Percentiles rank a stretch among this genome's conserved stretches.
Conservation (phyloP, 2,113 vertebrate species). For the Progne subis region DNA sequence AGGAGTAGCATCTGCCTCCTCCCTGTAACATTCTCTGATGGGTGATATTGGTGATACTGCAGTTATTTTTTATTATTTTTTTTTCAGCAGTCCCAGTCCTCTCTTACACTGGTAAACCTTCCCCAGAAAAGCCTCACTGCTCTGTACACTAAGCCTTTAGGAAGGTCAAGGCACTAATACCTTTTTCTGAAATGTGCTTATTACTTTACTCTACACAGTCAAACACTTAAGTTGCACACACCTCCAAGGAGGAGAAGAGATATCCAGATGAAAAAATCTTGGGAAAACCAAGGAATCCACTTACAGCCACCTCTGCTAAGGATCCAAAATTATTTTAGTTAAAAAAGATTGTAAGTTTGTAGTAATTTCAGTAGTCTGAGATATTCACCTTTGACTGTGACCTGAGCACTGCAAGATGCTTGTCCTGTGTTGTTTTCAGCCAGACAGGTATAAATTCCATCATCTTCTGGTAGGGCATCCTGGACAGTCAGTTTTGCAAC, state of each 20-base stretch:
- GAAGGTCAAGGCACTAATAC: not conserved
- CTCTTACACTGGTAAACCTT: not conserved
- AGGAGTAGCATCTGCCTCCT: not conserved
- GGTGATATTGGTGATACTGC: not conserved
- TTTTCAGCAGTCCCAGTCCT: not conserved
- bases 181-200: not conserved
- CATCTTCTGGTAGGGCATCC: constrained; percentile 79
- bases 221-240: not conserved
- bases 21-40: not conserved
- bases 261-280: not conserved
- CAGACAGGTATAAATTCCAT: constrained; percentile 82
- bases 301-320: not conserved
- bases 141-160: not conserved
- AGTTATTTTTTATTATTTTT: not conserved
- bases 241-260: not conserved
- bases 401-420: constrained; percentile 79
- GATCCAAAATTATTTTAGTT: not conserved
- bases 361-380: not conserved
- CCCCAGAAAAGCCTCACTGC: not conserved
- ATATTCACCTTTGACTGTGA: constrained; percentile 82
- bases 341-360: not conserved
- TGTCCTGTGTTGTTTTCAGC: constrained; percentile 79
- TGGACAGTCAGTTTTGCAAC: constrained; percentile 78
- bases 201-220: not conserved
- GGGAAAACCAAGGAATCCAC: not conserved